phyloP scores from a whole-genome alignment of 2,888 invertebrate species.

The Petrophora chlorosata region DNA sequence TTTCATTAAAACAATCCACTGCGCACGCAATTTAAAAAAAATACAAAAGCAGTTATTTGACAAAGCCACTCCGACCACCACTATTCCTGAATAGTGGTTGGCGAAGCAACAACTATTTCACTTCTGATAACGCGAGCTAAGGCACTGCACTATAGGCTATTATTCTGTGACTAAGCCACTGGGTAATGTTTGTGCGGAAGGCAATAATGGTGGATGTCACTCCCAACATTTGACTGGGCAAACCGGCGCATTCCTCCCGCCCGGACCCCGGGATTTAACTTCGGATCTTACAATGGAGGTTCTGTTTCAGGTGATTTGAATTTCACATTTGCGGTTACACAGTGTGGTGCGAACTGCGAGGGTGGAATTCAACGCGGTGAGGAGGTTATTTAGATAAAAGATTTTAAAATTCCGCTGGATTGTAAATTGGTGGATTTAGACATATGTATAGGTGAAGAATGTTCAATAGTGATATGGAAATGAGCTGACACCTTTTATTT shows the following conservation, averaged over 20 bases:
- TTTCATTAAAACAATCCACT: no score
- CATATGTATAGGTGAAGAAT: no score
- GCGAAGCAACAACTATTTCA: no score
- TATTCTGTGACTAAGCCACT: conserved; percentile 55
- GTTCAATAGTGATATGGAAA: no score
- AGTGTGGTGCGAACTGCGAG: conserved; percentile 1
- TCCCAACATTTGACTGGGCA: conserved; percentile 74
- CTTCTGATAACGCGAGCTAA: conserved; percentile 37
- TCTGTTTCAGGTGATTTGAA: conserved; percentile 25
- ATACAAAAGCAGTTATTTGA: no score
- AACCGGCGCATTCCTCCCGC: conserved; percentile 49
- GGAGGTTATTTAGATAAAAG: background rate
- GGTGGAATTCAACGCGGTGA: background rate
- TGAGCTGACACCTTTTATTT: no score
- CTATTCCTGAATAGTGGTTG: no score
- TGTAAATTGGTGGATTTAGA: no score
- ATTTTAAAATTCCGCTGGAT: no score
- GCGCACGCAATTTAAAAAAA: no score
- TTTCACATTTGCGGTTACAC: conserved; percentile 18
- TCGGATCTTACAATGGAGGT: conserved; percentile 28
- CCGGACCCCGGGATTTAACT: conserved; percentile 42
- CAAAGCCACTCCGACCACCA: no score
- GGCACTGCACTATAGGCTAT: conserved; percentile 1
- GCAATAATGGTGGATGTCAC: conserved; percentile 76
- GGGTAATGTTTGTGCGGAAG: conserved; percentile 73